Conservation (phyloP, 2,113 vertebrate genomes). For the Muscicapa adusta region DNA sequence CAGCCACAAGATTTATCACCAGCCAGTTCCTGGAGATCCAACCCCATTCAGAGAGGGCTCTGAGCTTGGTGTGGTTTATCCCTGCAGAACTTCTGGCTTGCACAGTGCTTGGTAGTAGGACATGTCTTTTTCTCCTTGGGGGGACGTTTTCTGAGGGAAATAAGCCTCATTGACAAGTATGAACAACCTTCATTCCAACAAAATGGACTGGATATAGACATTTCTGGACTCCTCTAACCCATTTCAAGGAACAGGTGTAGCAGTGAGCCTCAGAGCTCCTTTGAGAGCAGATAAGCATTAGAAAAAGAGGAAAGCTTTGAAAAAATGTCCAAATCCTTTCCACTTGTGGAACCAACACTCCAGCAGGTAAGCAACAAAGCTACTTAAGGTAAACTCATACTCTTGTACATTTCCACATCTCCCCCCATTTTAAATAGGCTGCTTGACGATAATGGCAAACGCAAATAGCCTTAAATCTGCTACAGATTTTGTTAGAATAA, state of each 20-base stretch:
- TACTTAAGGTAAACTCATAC: background rate
- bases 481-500: background rate
- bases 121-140: background rate
- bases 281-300: background rate
- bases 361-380: background rate
- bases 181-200: background rate
- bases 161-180: background rate
- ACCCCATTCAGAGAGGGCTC: background rate
- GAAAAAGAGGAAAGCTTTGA: background rate
- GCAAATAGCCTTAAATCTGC: background rate
- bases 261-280: background rate
- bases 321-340: background rate
- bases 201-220: background rate
- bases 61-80: background rate
- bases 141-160: background rate
- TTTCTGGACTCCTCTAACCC: background rate
- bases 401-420: background rate
- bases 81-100: background rate
- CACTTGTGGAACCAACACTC: background rate
- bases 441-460: background rate
- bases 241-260: background rate
- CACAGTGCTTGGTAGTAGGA: background rate
- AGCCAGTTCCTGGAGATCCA: background rate
- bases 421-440: background rate
- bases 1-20: background rate